Evolutionary conservation across 2,113 vertebrate species (phyloP).

Genomic region (Toxotes chatareus): DNA sequence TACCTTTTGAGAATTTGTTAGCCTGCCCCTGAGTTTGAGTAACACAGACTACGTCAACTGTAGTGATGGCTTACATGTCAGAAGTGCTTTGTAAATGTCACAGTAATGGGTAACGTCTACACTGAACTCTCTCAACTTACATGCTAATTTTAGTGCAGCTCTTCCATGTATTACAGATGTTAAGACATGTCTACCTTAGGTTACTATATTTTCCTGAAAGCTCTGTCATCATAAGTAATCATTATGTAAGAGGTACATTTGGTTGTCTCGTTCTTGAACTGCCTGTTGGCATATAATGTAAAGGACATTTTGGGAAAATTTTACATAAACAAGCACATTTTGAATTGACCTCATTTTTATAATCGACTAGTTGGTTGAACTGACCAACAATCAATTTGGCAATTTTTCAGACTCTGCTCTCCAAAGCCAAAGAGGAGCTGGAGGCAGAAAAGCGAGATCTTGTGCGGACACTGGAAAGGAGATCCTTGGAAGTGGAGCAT

Average conservation of each 20-base stretch:
- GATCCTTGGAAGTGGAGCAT: conserved; percentile 91
- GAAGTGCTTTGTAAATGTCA: too few species aligned
- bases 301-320: background rate
- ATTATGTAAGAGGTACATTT: background rate
- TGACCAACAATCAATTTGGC: background rate
- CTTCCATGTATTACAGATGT: too few species aligned
- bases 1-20: too few species aligned
- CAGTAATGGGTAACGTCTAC: too few species aligned
- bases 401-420: conserved; percentile 83
- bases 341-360: background rate
- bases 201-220: too few species aligned
- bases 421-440: conserved; percentile 91
- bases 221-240: too few species aligned
- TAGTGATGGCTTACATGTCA: too few species aligned
- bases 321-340: background rate
- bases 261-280: background rate
- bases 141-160: too few species aligned
- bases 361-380: background rate
- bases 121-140: too few species aligned
- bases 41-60: too few species aligned
- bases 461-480: conserved; percentile 90
- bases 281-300: background rate
- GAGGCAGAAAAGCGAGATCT: conserved; percentile 95
- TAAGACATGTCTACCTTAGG: too few species aligned
- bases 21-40: too few species aligned